phyloP scores from a whole-genome alignment of 1,140 invertebrate genomes.

The Acromyrmex charruanus region DNA sequence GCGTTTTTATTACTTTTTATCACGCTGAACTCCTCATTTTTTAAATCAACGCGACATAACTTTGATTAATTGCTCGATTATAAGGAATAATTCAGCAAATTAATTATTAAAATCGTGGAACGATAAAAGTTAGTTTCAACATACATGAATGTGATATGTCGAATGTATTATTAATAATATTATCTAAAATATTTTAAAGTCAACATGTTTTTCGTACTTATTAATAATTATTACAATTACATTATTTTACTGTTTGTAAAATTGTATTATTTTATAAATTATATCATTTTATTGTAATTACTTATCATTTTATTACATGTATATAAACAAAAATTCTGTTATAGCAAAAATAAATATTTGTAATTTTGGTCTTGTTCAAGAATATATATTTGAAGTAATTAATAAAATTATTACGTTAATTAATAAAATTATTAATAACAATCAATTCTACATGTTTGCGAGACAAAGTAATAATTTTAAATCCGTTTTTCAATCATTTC shows the following conservation, averaged over 20 bases:
- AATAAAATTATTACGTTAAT: not conserved
- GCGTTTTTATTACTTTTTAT: conserved; percentile 5
- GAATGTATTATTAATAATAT: not conserved
- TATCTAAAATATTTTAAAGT: conserved; percentile 2
- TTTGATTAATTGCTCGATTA: not conserved
- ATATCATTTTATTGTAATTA: not conserved
- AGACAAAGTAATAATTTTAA: conserved; percentile 4
- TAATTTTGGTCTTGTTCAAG: not conserved
- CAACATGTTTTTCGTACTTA: not conserved
- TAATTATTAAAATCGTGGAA: not conserved
- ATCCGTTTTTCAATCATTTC: not conserved
- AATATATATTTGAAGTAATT: not conserved
- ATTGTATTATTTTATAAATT: not conserved
- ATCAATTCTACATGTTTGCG: not conserved
- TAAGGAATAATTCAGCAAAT: not conserved
- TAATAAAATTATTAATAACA: not conserved
- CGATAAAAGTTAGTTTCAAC: not conserved
- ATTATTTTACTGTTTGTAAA: too few species aligned
- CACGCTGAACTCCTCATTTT: not conserved
- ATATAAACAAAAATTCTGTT: not conserved
- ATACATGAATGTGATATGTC: not conserved
- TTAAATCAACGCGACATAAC: not conserved
- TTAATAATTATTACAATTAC: not conserved
- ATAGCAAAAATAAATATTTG: not conserved
- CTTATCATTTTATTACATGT: not conserved